A percentile compares a stretch with the other conserved stretches of the same genome.
phyloP scores from a whole-genome alignment of 1,140 invertebrate species.

The Drosophila subobscura region DNA sequence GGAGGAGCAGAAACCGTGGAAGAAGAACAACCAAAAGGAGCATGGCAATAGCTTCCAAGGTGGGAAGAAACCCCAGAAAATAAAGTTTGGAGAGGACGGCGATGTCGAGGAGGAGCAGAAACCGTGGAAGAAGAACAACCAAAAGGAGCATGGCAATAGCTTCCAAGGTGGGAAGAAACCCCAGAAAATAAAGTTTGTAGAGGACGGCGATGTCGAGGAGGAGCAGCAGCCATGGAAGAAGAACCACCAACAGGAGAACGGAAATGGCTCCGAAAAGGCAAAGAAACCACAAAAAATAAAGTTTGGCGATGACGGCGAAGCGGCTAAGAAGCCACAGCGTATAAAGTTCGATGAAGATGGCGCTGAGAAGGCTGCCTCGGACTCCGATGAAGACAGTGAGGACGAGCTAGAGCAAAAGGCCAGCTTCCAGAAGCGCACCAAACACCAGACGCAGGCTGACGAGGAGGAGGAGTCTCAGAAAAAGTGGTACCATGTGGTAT shows the following conservation, averaged over 20 bases:
- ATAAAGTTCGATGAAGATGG: conserved; percentile 72
- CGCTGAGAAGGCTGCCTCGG: conserved; percentile 16
- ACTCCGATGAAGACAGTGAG: conserved; percentile 52
- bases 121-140: neutral
- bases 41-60: too few relatives aligned
- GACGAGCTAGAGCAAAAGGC: conserved; percentile 18
- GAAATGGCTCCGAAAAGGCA: too few relatives aligned
- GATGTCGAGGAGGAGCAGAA: too few relatives aligned
- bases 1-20: too few relatives aligned
- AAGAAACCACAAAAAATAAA: conserved; percentile 24
- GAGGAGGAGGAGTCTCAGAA: conserved; percentile 61
- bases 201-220: conserved; percentile 20
- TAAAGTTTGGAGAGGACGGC: too few relatives aligned
- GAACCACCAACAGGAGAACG: too few relatives aligned
- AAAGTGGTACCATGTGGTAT: conserved; percentile 81
- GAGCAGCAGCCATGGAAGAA: neutral
- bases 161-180: conserved; percentile 11
- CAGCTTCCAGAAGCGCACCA: conserved; percentile 26
- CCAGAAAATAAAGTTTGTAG: conserved; percentile 25
- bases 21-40: too few relatives aligned
- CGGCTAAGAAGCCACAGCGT: conserved; percentile 58
- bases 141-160: too few relatives aligned
- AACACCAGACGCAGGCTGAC: conserved; percentile 51
- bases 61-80: conserved; percentile 4
- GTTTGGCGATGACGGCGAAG: conserved; percentile 26